Evolutionary conservation across 2,797 vertebrate genomes (phyloP).

Genomic region (Diplodus sargus): DNA sequence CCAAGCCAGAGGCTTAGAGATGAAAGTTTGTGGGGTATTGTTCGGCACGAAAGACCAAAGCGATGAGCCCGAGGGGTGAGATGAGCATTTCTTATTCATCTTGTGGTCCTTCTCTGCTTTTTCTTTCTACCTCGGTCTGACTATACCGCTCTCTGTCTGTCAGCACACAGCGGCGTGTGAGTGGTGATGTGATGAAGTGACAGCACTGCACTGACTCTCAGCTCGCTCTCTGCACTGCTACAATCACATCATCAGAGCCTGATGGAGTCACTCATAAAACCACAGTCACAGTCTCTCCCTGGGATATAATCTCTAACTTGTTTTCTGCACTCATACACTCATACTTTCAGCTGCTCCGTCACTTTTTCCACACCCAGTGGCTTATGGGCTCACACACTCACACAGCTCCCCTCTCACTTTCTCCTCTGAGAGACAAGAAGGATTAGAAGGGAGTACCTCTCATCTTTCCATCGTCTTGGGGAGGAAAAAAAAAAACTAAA

Average conservation of each 20-base stretch:
- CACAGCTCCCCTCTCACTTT: conserved; percentile 17
- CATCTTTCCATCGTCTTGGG: conserved; percentile 23
- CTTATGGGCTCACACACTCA: not conserved
- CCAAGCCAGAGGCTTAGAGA: not conserved
- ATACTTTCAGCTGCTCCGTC: conserved; percentile 25
- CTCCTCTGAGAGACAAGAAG: conserved; percentile 13
- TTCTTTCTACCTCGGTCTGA: not conserved
- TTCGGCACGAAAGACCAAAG: conserved; percentile 8
- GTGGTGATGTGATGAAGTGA: conserved; percentile 29
- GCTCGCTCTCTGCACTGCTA: conserved; percentile 8
- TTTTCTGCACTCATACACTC: conserved; percentile 6
- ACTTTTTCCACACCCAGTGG: conserved; percentile 33
- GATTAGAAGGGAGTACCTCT: conserved; percentile 14
- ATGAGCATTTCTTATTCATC: conserved; percentile 30
- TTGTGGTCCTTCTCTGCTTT: not conserved
- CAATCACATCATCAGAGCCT: conserved; percentile 26
- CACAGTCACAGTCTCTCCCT: conserved; percentile 15
- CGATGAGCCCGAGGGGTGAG: conserved; percentile 15
- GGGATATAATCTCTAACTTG: conserved; percentile 33
- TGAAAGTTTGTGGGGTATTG: not conserved
- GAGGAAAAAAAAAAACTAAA: conserved; percentile 31
- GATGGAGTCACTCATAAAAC: conserved; percentile 48
- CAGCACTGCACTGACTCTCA: conserved; percentile 9
- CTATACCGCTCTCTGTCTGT: not conserved
- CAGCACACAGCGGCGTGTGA: conserved; percentile 16